Evolutionary conservation across 1,140 invertebrate species (phyloP).

Genomic region (Matsumurasca onukii): DNA sequence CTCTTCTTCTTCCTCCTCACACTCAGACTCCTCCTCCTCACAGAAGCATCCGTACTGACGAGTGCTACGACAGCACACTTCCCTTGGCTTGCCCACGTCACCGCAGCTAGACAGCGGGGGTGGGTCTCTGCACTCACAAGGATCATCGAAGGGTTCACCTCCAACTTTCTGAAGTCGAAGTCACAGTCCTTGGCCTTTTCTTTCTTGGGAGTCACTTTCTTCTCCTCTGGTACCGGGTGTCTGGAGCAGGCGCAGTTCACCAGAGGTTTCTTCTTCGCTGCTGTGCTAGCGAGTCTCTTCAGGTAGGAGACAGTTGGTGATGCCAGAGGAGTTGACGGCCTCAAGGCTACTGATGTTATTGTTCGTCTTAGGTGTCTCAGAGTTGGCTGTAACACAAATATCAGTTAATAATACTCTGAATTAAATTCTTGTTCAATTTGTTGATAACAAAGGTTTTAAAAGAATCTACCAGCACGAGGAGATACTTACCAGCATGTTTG

Average conservation of each 20-base stretch:
- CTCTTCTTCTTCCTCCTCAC: neutral
- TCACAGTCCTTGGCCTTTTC: neutral
- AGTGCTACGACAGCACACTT: neutral
- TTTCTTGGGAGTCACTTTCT: neutral
- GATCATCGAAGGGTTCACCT: constrained; percentile 8
- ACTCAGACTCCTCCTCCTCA: neutral
- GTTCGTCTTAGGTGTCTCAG: no score
- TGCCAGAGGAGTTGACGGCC: no score
- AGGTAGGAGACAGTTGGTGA: no score
- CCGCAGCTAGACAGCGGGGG: neutral
- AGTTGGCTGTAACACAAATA: no score
- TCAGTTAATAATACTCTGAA: no score
- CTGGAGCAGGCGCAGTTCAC: neutral
- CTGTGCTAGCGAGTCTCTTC: no score
- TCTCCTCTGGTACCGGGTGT: neutral
- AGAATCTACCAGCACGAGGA: no score
- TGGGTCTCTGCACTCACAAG: constrained; percentile 2
- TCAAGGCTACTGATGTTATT: no score
- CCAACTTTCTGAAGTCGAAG: constrained; percentile 13
- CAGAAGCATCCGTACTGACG: constrained; percentile 6
- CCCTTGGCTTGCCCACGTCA: neutral
- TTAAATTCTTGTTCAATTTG: no score
- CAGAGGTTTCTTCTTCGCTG: neutral
- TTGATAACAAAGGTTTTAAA: no score
- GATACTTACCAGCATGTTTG: no score